Base-by-base conservation (phyloP, 2,888 invertebrate genomes). In the Drosophila macrothrix region DNA sequence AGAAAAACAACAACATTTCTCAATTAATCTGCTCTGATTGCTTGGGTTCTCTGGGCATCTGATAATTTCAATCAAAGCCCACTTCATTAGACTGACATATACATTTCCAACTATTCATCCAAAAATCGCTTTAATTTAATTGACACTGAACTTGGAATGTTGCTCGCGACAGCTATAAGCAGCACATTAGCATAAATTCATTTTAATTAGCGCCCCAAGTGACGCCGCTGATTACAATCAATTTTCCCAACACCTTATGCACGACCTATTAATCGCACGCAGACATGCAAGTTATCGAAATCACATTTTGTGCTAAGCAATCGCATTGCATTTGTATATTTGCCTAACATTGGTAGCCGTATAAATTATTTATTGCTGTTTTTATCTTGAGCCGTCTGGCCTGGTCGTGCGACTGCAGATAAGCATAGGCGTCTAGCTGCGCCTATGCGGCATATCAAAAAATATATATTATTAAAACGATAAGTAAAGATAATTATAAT, bases 21-120 rank as follows among this genome's bases (percentile, higher is more conserved):
- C 54, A 76, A 80, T 77, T 76, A 76, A 70, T 60, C 54, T 65
- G 49, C 60, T 53, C 74, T 81, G 82, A 82, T 87, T 82, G 73
- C 56, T 65, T 53, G 49, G 33, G 35, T 35, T 35, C 4, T n/a
- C 33, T 31, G 50, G 1, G n/a, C 54, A 35, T 39, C 41, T 35
- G 29, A 14, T 35, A 41, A 9, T 19, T 41, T 33, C n/a, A 39
- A 58, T 63, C 71, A 71, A 37, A 54, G 55, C 54, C 2, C 58
- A 63, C 50, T 41, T 39, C 29, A 43, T 12, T 29, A 56, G 25
- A 29, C 5, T 16, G 14, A 49, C 6, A 46, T 1, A 22, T 46
- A 14, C 22, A 25, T 22, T 1, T 12, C 2, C 43, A 22, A 5
- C 43, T 4, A 41, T n/a, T 4, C n/a, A n/a, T n/a, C n/a, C n/a